phyloP scores from a whole-genome alignment of 1,140 invertebrate species.

The Aphaenogaster rudis region DNA sequence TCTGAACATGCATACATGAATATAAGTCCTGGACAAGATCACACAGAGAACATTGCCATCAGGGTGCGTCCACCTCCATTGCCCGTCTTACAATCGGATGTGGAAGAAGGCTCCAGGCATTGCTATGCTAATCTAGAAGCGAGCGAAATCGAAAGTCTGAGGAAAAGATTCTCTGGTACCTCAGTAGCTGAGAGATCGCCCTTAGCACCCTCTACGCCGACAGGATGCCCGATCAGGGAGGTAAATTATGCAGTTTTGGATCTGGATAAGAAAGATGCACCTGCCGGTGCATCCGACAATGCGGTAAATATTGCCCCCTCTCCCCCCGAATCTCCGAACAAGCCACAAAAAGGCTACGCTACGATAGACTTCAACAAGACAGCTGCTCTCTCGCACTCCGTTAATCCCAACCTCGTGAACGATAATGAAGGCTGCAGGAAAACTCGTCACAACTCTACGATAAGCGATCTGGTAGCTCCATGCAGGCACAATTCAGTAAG shows the following conservation, averaged over 20 bases:
- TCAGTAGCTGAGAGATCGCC: constrained; percentile 85
- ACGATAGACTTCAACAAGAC: constrained; percentile 98
- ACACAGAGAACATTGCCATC: constrained; percentile 51
- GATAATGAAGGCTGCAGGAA: constrained; percentile 89
- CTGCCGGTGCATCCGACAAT: constrained; percentile 73
- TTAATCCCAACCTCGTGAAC: constrained; percentile 87
- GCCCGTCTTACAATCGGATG: constrained; percentile 70
- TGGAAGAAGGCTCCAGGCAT: constrained; percentile 85
- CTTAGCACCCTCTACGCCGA: constrained; percentile 86
- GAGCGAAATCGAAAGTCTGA: constrained; percentile 87
- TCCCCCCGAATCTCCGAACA: constrained; percentile 88
- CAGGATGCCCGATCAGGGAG: constrained; percentile 86
- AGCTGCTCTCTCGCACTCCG: constrained; percentile 92
- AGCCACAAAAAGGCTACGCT: constrained; percentile 92
- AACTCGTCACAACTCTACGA: constrained; percentile 90
- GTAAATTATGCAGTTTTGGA: constrained; percentile 94
- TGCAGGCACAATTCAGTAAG: constrained; percentile 88
- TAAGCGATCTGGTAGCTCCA: constrained; percentile 86
- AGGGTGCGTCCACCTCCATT: constrained; percentile 74
- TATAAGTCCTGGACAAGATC: constrained; percentile 86
- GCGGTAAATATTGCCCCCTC: constrained; percentile 72
- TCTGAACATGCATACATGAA: constrained; percentile 89
- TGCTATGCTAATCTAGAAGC: constrained; percentile 90
- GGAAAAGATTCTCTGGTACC: constrained; percentile 81
- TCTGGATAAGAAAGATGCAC: constrained; percentile 87